phyloP scores from a whole-genome alignment of 1,140 invertebrate genomes.

The Heliconius congener region DNA sequence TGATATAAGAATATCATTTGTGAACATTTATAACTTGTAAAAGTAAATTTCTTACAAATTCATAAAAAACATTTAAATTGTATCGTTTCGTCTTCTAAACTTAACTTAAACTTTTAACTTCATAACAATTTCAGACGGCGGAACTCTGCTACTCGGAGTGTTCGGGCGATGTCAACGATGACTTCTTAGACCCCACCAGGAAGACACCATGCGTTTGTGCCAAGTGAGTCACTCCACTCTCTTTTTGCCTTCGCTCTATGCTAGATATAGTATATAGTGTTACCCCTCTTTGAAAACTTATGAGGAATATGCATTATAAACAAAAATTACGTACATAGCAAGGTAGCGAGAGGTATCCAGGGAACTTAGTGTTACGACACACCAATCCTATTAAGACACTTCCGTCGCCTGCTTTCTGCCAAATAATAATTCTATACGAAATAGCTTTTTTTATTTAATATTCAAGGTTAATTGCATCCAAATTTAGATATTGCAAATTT shows the following conservation, averaged over 20 bases:
- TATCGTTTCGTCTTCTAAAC: constrained; percentile 13
- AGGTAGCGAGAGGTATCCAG: too few species aligned
- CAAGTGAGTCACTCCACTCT: constrained; percentile 81
- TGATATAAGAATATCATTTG: background rate
- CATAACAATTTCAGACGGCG: constrained; percentile 74
- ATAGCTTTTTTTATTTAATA: background rate
- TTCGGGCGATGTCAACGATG: constrained; percentile 80
- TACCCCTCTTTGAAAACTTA: background rate
- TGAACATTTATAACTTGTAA: background rate
- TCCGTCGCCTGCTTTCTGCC: too few species aligned
- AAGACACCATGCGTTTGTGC: constrained; percentile 91
- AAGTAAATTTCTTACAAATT: constrained; percentile 4
- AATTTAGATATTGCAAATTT: background rate
- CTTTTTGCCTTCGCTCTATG: background rate
- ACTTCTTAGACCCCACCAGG: constrained; percentile 92
- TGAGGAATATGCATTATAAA: constrained; percentile 34
- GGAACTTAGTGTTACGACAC: too few species aligned
- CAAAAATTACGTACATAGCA: too few species aligned
- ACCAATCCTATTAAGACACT: too few species aligned
- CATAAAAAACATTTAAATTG: too few species aligned
- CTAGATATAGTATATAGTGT: constrained; percentile 25
- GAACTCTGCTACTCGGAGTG: constrained; percentile 66
- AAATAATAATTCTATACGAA: too few species aligned
- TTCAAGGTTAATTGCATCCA: background rate
- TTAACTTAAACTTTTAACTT: too few species aligned